Base-by-base conservation (phyloP, 2,797 vertebrate species). In the Girardinus metallicus region DNA sequence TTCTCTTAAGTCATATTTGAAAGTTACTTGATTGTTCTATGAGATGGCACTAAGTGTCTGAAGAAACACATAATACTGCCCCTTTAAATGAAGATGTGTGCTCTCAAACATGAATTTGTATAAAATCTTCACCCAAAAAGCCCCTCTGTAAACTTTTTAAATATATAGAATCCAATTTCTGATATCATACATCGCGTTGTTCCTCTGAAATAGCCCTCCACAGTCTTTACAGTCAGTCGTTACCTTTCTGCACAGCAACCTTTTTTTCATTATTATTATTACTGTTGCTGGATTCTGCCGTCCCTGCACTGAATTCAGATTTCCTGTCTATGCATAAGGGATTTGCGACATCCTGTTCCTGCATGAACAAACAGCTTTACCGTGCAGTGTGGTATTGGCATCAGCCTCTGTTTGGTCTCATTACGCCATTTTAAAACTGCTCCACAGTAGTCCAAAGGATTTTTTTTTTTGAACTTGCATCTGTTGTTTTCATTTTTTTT, bases 271-370 rank as follows among this genome's bases (percentile, higher is more conserved):
- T 36, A 29, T 15, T 29, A 57, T 15, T 46, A 44, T 60, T 49
- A 53, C 47, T 81, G 43, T 47, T 55, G 55, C 13, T n/a, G 44
- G 60, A 77, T 47, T 36, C 11, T 76, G 73, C 5, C 10, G 10
- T 53, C 57, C 46, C 43, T 68, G 8, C 68, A 44, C 29, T 72
- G 72, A 75, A 84, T 80, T 74, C 18, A 53, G 60, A 78, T 64
- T 68, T 29, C 46, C 73, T 44, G 29, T 74, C 39, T 29, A 41
- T 36, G 16, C 76, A 62, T 2, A 4, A 41, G 55, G 72, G 79
- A 57, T 68, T 60, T 49, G 53, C 39, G 47, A 46, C 3, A 21
- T 57, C 53, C 64, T 41, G 39, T 18, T 1, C 16, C 55, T 47
- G 46, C 49, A 74, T 57, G 76, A 23, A 78, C 34, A 36, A 78